Percentiles rank a stretch among this genome's conserved stretches.
These are phyloP conservation scores for Syngnathus rostellatus DNA, from an alignment of 2,797 vertebrate genomes.

Conservation along the genomic window DNA sequence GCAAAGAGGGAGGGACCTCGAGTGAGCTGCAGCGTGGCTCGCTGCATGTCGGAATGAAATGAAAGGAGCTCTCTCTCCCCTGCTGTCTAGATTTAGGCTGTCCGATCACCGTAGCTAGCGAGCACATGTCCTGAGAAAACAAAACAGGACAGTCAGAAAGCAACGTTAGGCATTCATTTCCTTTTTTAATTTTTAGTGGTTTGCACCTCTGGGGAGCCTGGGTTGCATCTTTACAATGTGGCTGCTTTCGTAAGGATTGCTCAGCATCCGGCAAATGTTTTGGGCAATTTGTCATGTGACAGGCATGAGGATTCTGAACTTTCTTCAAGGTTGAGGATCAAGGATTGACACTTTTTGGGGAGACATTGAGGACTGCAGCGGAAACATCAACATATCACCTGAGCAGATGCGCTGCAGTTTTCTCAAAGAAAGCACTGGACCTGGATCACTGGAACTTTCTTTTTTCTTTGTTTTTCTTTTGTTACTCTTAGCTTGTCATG, in stretches of 20 bases:
- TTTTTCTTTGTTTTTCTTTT: conserved; percentile 6
- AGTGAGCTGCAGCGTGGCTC: conserved; percentile 63
- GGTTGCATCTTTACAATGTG: conserved; percentile 7
- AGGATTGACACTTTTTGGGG: neutral
- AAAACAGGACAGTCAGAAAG: conserved; percentile 32
- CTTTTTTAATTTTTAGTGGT: neutral
- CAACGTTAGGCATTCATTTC: conserved; percentile 34
- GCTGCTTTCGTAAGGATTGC: conserved; percentile 3
- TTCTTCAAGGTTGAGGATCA: neutral
- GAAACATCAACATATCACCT: neutral
- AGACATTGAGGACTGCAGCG: neutral
- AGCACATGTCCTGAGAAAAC: conserved; percentile 56
- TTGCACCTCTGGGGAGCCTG: conserved; percentile 7
- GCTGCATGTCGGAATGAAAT: conserved; percentile 65
- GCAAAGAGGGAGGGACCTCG: conserved; percentile 51
- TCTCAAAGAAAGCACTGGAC: conserved; percentile 12
- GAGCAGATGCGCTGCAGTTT: neutral
- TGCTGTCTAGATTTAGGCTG: conserved; percentile 39
- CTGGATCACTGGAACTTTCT: conserved; percentile 10
- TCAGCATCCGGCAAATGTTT: neutral
- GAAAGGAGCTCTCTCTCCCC: conserved; percentile 64
- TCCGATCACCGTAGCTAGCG: conserved; percentile 33
- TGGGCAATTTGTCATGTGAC: neutral
- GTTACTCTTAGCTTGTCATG: conserved; percentile 4
- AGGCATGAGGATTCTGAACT: neutral